These are phyloP conservation scores for Pyrrhosoma nymphula DNA, from an alignment of 2,888 invertebrate genomes.

Conservation along the genomic window DNA sequence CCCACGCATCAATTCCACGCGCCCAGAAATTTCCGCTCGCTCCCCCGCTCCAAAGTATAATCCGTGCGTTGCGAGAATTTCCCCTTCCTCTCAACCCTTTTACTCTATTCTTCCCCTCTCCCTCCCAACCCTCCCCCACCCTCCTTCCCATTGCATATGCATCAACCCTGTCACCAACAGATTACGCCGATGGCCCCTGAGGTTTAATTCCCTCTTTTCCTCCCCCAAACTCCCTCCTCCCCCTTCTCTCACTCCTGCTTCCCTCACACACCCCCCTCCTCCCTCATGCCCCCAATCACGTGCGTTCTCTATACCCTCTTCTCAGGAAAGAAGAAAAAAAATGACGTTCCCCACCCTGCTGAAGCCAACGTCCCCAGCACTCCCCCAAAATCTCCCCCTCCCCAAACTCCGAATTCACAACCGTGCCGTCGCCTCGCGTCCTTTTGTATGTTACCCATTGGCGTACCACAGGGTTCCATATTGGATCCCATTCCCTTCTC, in stretches of 20 bases:
- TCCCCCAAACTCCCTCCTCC: background rate
- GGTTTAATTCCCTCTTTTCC: slow-evolving; percentile 54
- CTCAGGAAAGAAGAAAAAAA: background rate
- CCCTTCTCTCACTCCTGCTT: background rate
- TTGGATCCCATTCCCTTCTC: background rate
- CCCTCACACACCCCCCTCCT: background rate
- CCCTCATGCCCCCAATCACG: background rate
- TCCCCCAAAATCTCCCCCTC: background rate
- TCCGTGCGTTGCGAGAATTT: background rate
- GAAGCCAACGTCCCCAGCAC: background rate
- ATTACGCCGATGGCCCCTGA: slow-evolving; percentile 54
- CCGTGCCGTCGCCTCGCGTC: slow-evolving; percentile 23
- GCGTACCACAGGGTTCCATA: slow-evolving; percentile 6
- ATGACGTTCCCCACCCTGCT: background rate
- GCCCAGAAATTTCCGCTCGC: background rate
- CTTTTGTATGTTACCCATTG: background rate
- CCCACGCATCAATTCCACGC: slow-evolving; percentile 4
- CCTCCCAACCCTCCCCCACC: background rate
- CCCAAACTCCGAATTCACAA: background rate
- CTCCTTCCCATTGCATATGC: slow-evolving; percentile 37
- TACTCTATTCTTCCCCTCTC: background rate
- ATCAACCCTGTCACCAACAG: slow-evolving; percentile 54
- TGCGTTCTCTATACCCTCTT: background rate
- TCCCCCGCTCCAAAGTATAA: background rate
- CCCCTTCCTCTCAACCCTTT: background rate